Conservation (phyloP, 2,888 invertebrate genomes). For the Bimastos eiseni region DNA sequence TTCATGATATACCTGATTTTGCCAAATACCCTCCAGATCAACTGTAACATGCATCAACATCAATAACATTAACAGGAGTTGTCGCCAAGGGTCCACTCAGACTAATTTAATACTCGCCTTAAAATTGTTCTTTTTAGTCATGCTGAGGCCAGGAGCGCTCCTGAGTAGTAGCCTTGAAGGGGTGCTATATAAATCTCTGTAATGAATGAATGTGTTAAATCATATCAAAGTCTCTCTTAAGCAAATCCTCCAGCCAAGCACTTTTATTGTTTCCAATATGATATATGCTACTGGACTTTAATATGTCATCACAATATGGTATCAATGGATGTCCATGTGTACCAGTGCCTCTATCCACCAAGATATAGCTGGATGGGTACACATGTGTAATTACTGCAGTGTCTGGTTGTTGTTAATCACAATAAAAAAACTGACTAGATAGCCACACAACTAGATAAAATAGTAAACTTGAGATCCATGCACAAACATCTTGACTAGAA, state of each 20-base stretch:
- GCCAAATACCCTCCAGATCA: background rate
- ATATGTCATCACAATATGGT: background rate
- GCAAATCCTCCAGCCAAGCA: background rate
- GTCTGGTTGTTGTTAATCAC: background rate
- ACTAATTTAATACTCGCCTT: no score
- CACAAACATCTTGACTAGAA: background rate
- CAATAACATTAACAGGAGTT: no score
- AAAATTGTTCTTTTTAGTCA: no score
- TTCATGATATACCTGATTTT: background rate
- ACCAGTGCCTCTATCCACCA: background rate
- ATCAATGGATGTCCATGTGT: background rate
- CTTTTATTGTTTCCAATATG: background rate
- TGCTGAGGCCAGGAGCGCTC: no score
- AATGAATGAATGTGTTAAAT: no score
- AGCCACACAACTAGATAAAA: background rate
- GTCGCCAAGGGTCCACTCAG: no score
- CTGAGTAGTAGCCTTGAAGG: no score
- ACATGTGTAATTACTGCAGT: background rate
- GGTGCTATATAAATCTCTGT: no score
- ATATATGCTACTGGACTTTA: background rate
- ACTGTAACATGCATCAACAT: background rate
- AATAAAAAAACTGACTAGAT: constrained; percentile 4
- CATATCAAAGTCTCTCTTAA: background rate
- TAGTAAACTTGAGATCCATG: no score
- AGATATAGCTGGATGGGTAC: no score